Base-by-base conservation (phyloP, 92 coral and sea anemone genomes). In the Porites cylindrica region DNA sequence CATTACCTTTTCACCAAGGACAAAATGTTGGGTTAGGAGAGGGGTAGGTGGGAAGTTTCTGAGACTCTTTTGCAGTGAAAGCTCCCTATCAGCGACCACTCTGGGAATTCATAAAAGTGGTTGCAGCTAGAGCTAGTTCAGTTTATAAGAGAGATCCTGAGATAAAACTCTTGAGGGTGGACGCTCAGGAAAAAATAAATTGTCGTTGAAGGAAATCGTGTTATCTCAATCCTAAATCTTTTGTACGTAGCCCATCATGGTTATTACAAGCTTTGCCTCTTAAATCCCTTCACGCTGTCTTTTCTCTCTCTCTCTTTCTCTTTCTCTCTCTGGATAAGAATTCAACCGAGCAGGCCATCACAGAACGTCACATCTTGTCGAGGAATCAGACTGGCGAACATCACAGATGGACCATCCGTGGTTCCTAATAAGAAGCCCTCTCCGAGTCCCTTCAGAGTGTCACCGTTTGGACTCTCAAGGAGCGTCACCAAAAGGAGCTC, bases 331-430 rank as follows among this genome's bases (percentile, higher is more conserved):
- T 73, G 51, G 13, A 26, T 11, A 10, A 89, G 92, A 66, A 58
- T 86, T 61, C 80, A 74, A 17, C 80, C 74, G 17, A 73, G 23
- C 81, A 83, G 64, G 17, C 10, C 80, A 24, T 13, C 81, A 23
- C 80, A 83, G 47, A 76, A 66, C 51, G 18, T 38, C 18, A 71
- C 90, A 56, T 72, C 90, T 29, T 89, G 93, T 7, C 95, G 92
- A 23, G 95, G 98, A 19, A 92, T 89, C 74, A 91, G 98, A 56
- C 88, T 94, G n/a, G 94, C 98, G 50, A 85, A 82, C 88, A 73
- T 94, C 51, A 32, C 72, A 14, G 95, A 94, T 20, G 88, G 70
- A n/a, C 20, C 91, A 12, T 62, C 81, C 59, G 77, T 79, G 70
- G 54, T 62, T 16, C 58, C 93, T 65, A 88, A 77, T 20, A 92